A percentile compares a stretch with the other conserved stretches of the same genome.
Conservation (phyloP, 2,888 invertebrate genomes). For the Euplexia lucipara region DNA sequence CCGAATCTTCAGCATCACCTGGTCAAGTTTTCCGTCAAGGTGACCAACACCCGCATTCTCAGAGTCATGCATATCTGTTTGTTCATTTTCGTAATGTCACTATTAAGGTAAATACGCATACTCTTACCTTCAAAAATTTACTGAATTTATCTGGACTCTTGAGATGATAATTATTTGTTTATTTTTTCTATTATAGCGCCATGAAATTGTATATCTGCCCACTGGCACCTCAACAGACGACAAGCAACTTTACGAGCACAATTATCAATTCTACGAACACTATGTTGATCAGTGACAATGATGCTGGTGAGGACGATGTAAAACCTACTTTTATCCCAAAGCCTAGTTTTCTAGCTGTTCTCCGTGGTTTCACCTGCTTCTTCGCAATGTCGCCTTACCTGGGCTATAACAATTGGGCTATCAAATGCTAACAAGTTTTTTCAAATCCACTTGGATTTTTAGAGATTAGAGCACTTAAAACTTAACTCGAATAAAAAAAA, state of each 20-base stretch:
- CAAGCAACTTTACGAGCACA: neutral
- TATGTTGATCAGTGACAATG: neutral
- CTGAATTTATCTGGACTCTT: neutral
- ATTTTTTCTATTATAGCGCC: conserved; percentile 73
- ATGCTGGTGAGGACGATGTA: conserved; percentile 2
- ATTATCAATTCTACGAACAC: conserved; percentile 7
- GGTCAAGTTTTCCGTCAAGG: conserved; percentile 92
- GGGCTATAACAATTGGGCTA: no score
- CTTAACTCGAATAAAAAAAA: no score
- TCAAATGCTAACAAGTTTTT: no score
- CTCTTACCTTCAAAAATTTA: neutral
- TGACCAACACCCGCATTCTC: conserved; percentile 93
- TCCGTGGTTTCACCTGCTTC: no score
- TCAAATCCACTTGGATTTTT: no score
- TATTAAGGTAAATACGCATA: conserved; percentile 82
- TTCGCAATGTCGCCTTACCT: no score
- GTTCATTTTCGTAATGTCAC: conserved; percentile 94
- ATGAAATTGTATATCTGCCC: conserved; percentile 81
- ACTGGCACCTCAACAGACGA: conserved; percentile 61
- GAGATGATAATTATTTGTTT: no score
- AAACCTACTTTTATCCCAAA: neutral
- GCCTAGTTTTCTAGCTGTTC: neutral
- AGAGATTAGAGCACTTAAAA: no score
- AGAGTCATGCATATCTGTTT: conserved; percentile 96
- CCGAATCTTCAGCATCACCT: conserved; percentile 91